Conservation (phyloP, 2,797 vertebrate genomes). For the Mus caroli region DNA sequence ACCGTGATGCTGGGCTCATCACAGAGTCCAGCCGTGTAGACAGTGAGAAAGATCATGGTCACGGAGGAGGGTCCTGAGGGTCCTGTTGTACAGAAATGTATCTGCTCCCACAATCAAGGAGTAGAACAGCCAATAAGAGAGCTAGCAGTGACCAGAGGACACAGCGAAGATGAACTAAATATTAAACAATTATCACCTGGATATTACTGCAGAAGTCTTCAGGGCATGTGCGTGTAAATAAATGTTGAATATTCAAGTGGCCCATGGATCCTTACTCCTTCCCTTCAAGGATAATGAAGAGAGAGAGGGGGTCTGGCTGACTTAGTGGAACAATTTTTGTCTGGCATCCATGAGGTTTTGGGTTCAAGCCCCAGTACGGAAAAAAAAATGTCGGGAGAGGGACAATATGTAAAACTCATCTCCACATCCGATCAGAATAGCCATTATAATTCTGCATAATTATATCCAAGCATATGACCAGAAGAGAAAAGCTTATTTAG, state of each 20-base stretch:
- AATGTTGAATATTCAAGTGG: neutral
- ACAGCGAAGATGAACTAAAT: neutral
- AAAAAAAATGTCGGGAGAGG: neutral
- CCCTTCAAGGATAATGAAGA: conserved; percentile 31
- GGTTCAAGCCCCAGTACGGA: neutral
- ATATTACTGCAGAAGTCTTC: neutral
- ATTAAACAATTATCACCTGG: neutral
- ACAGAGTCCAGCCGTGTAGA: neutral
- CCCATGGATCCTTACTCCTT: neutral
- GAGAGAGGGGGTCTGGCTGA: neutral
- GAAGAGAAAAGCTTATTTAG: conserved; percentile 40
- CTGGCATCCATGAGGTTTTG: neutral
- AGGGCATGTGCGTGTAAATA: neutral
- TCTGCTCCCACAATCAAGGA: neutral
- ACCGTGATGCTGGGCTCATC: neutral
- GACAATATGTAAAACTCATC: neutral
- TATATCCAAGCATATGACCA: neutral
- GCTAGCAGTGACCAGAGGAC: neutral
- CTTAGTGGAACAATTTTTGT: neutral
- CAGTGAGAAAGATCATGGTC: neutral
- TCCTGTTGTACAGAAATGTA: neutral
- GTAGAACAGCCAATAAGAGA: neutral
- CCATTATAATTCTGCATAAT: neutral
- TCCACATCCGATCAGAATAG: conserved; percentile 29
- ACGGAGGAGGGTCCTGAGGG: neutral